Evolutionary conservation across 2,797 vertebrate species (phyloP).

Genomic region (Calcarius lapponicus): DNA sequence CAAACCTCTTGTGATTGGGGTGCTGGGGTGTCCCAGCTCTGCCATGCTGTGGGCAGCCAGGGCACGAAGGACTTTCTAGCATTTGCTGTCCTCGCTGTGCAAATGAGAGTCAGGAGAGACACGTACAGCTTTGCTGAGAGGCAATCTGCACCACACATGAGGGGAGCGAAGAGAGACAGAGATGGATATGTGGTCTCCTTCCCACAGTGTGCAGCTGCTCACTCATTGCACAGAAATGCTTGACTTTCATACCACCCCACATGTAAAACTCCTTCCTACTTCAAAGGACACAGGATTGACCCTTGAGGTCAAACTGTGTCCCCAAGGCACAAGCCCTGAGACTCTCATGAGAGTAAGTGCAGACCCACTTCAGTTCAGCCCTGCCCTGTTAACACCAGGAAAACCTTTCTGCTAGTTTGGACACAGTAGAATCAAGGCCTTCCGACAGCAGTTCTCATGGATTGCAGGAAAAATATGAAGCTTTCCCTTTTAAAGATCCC

Average conservation of each 20-base stretch:
- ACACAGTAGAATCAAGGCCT: neutral
- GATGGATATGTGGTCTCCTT: neutral
- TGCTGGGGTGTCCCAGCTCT: neutral
- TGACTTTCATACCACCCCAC: neutral
- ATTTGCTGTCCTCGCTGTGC: neutral
- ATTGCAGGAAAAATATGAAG: conserved; percentile 10
- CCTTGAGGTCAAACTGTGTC: conserved; percentile 15
- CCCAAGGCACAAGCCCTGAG: neutral
- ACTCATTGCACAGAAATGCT: neutral
- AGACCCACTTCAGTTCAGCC: neutral
- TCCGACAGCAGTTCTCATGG: conserved; percentile 13
- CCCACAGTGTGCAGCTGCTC: conserved; percentile 1
- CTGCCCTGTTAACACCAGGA: neutral
- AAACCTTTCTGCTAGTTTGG: conserved; percentile 30
- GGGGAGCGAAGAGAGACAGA: neutral
- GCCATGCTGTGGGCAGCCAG: neutral
- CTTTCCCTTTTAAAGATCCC: conserved; percentile 27
- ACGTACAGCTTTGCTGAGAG: neutral
- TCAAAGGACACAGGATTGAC: conserved; percentile 22
- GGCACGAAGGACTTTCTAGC: neutral
- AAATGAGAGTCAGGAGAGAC: neutral
- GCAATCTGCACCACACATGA: neutral
- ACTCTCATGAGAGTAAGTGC: neutral
- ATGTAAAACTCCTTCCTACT: neutral
- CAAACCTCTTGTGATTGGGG: neutral